A percentile compares a stretch with the other conserved stretches of the same genome.
phyloP scores from a whole-genome alignment of 2,888 invertebrate genomes.

The Thalpophila matura region DNA sequence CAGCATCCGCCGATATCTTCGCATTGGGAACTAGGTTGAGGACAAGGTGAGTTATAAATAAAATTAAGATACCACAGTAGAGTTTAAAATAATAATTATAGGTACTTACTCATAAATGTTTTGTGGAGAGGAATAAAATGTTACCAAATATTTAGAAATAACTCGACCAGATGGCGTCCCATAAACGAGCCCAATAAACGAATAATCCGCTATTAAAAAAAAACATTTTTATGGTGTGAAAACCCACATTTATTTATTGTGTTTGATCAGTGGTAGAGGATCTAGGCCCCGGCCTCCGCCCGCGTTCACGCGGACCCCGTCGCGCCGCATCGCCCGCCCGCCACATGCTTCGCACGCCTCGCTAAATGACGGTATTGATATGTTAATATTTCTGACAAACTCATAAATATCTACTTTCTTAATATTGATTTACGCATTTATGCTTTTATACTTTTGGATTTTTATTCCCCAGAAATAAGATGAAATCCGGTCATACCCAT shows the following conservation, averaged over 20 bases:
- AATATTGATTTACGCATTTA: slow-evolving; percentile 6
- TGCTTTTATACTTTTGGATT: no score
- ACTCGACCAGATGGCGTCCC: no score
- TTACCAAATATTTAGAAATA: no score
- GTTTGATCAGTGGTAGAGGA: slow-evolving; percentile 90
- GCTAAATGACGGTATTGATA: slow-evolving; percentile 82
- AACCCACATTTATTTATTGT: slow-evolving; percentile 3
- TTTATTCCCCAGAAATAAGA: no score
- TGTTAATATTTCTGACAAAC: slow-evolving; percentile 29
- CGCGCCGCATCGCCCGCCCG: slow-evolving; percentile 93
- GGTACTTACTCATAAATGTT: no score
- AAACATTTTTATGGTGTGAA: no score
- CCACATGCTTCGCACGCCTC: slow-evolving; percentile 80
- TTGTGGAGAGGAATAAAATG: no score
- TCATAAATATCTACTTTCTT: slow-evolving; percentile 13
- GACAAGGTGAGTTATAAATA: slow-evolving; percentile 91
- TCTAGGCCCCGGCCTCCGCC: slow-evolving; percentile 92
- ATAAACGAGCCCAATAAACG: no score
- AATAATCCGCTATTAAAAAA: no score
- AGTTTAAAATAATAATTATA: no score
- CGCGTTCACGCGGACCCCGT: slow-evolving; percentile 94
- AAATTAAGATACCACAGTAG: background rate
- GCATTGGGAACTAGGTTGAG: slow-evolving; percentile 95
- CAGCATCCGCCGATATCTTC: slow-evolving; percentile 94
- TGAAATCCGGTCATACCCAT: no score